phyloP scores from a whole-genome alignment of 2,113 vertebrate genomes.

The Zosterops japonicus region DNA sequence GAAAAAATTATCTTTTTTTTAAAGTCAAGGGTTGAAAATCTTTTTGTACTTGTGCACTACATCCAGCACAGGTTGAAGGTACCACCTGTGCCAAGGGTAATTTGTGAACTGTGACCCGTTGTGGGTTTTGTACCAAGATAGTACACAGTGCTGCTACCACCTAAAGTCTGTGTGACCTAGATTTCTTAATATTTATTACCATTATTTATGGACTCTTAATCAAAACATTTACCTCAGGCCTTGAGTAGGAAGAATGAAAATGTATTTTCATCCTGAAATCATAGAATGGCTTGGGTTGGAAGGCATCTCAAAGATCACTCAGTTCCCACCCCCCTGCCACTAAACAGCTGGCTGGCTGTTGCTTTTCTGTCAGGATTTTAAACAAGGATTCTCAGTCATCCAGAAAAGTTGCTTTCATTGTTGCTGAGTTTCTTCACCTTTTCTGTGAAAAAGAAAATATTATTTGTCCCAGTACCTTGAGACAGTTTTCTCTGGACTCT shows the following conservation, averaged over 20 bases:
- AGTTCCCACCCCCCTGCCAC: background rate
- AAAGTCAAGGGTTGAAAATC: background rate
- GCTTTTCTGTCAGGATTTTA: background rate
- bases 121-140: background rate
- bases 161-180: too few relatives aligned
- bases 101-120: rapidly evolving
- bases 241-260: background rate
- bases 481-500: background rate
- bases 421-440: background rate
- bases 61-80: background rate
- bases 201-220: background rate
- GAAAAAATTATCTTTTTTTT: background rate
- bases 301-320: background rate
- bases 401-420: background rate
- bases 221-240: background rate
- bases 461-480: background rate
- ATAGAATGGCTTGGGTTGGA: background rate
- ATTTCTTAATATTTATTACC: background rate
- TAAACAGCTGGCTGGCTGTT: background rate
- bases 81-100: background rate
- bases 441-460: background rate
- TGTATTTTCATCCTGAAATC: background rate
- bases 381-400: background rate
- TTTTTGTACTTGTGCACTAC: background rate
- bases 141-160: background rate